Conservation (phyloP, 2,113 vertebrate genomes). For the Microtus pennsylvanicus region DNA sequence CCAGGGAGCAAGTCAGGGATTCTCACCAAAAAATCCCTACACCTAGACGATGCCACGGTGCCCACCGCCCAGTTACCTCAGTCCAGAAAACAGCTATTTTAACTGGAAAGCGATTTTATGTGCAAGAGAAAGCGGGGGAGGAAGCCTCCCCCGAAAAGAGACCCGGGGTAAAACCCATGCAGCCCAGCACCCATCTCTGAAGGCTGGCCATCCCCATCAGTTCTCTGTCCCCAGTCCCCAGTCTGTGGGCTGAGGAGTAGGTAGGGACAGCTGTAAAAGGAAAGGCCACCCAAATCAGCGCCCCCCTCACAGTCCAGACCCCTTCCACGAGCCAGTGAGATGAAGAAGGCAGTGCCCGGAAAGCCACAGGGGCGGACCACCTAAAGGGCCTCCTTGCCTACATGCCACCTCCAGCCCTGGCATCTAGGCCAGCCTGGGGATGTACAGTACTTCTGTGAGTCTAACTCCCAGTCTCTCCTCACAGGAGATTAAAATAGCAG, state of each 20-base stretch:
- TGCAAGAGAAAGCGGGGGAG: neutral
- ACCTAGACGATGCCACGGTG: neutral
- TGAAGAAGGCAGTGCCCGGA: neutral
- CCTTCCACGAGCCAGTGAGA: neutral
- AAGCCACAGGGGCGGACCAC: neutral
- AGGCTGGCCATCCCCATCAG: neutral
- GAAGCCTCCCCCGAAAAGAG: neutral
- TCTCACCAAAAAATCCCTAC: constrained; percentile 30
- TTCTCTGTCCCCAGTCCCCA: neutral
- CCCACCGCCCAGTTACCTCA: constrained; percentile 4
- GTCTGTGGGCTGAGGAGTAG: neutral
- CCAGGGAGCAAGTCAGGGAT: neutral
- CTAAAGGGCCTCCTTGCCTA: constrained; percentile 40
- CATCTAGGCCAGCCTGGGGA: constrained; percentile 70
- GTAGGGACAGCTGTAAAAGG: neutral
- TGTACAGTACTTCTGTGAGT: constrained; percentile 81
- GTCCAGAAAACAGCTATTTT: constrained; percentile 70
- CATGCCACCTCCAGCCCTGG: constrained; percentile 53
- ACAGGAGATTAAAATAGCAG: constrained; percentile 72
- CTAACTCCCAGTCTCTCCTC: constrained; percentile 74
- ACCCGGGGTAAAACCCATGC: constrained; percentile 72
- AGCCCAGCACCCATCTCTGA: constrained; percentile 55
- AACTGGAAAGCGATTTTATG: constrained; percentile 81
- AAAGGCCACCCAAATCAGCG: neutral
- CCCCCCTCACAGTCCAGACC: too few relatives aligned